Percentiles rank a stretch among this genome's conserved stretches.
Evolutionary conservation across 2,113 vertebrate genomes (phyloP).

Genomic region (Furnarius figulus): DNA sequence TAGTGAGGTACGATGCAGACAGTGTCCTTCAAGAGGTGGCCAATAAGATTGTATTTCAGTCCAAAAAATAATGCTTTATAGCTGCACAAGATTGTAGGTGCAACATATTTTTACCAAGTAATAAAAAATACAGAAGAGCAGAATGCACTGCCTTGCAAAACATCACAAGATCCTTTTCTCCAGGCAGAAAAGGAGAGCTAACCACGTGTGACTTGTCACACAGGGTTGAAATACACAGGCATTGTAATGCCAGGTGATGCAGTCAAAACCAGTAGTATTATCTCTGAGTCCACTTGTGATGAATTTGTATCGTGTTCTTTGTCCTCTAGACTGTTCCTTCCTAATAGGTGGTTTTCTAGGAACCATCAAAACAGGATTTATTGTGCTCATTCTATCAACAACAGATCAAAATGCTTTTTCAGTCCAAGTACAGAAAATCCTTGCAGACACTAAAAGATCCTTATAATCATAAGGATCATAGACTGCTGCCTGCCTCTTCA

Average conservation of each 20-base stretch:
- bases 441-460: not conserved
- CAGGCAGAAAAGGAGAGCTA: not conserved
- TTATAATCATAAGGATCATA: not conserved
- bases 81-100: not conserved
- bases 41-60: not conserved
- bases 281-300: not conserved
- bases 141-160: not conserved
- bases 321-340: not conserved
- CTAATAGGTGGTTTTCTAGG: not conserved
- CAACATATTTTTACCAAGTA: not conserved
- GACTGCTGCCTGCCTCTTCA: not conserved
- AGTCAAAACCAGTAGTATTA: not conserved
- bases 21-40: not conserved
- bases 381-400: not conserved
- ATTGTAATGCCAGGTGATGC: not conserved
- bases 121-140: not conserved
- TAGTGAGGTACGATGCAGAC: not conserved
- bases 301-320: not conserved
- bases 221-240: not conserved
- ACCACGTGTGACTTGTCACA: not conserved
- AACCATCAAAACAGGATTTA: not conserved
- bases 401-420: constrained; percentile 2
- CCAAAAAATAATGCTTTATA: not conserved
- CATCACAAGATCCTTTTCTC: not conserved
- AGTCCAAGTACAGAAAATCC: not conserved